phyloP scores from a whole-genome alignment of 2,113 vertebrate genomes.

The Gulo gulo region DNA sequence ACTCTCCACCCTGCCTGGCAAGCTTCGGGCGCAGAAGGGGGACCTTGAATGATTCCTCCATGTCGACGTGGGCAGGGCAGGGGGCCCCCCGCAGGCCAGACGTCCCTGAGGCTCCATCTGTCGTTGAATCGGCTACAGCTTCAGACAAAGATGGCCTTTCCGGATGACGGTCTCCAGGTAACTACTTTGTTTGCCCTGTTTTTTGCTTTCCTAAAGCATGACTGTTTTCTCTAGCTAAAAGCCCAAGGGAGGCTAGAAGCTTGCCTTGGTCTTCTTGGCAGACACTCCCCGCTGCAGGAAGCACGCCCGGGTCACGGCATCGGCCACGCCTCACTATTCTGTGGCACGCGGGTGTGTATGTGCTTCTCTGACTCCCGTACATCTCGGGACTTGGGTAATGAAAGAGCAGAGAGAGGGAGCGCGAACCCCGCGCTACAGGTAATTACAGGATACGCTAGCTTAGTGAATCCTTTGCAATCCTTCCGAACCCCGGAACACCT shows the following conservation, averaged over 20 bases:
- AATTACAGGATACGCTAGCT: slow-evolving; percentile 70
- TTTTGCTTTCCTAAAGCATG: background rate
- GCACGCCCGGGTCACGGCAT: background rate
- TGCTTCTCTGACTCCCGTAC: background rate
- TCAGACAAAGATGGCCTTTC: background rate
- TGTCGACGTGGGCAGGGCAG: background rate
- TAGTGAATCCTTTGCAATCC: slow-evolving; percentile 59
- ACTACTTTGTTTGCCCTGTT: background rate
- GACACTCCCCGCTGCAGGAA: background rate
- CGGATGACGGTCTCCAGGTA: background rate
- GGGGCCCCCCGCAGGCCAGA: accelerated
- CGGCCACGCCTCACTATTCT: background rate
- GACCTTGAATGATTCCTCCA: accelerated
- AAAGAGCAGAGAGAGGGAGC: slow-evolving; percentile 46
- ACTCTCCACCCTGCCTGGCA: accelerated
- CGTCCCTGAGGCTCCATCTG: background rate
- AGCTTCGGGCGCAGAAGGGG: accelerated
- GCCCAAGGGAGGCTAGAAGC: background rate
- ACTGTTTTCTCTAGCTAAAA: background rate
- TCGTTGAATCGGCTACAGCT: background rate
- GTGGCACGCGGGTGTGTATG: background rate
- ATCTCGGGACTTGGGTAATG: background rate
- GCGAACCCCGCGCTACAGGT: slow-evolving; percentile 75
- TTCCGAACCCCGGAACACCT: slow-evolving; percentile 76
- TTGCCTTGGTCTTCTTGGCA: accelerated